Evolutionary conservation across 2,888 invertebrate genomes (phyloP).

Genomic region (Encarsia formosa): DNA sequence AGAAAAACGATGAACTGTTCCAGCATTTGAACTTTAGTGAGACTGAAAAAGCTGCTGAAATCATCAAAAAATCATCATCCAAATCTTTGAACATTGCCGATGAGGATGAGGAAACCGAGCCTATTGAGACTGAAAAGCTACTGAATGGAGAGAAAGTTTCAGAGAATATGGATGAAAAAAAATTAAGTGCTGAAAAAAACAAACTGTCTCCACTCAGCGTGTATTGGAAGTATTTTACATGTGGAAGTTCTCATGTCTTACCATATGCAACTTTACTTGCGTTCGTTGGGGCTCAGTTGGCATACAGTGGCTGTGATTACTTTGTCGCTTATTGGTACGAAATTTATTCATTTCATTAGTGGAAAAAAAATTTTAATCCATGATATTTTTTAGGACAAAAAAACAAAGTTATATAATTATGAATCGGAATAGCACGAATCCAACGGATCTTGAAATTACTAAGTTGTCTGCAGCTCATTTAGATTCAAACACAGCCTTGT

Average conservation of each 20-base stretch:
- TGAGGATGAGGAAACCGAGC: conserved; percentile 47
- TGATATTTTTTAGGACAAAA: background rate
- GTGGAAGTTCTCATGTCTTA: conserved; percentile 60
- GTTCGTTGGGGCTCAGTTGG: conserved; percentile 65
- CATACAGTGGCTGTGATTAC: conserved; percentile 70
- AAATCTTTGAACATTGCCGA: conserved; percentile 16
- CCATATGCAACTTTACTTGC: conserved; percentile 56
- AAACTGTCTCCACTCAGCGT: too few species aligned
- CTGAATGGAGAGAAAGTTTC: conserved; percentile 49
- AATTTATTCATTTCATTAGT: background rate
- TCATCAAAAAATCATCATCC: background rate
- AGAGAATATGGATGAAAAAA: background rate
- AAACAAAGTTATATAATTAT: too few species aligned
- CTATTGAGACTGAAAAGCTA: conserved; percentile 61
- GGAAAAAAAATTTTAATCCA: background rate
- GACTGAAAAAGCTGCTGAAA: background rate
- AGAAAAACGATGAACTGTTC: conserved; percentile 54
- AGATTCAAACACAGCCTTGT: conserved; percentile 37
- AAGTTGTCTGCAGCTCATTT: too few species aligned
- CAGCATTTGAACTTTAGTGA: conserved; percentile 37
- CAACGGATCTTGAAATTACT: too few species aligned
- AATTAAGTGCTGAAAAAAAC: background rate
- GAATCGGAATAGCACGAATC: too few species aligned
- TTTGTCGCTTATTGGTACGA: conserved; percentile 74
- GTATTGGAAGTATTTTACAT: conserved; percentile 66